phyloP scores from a whole-genome alignment of 2,113 vertebrate species.

The Coptodon bakossiorum region DNA sequence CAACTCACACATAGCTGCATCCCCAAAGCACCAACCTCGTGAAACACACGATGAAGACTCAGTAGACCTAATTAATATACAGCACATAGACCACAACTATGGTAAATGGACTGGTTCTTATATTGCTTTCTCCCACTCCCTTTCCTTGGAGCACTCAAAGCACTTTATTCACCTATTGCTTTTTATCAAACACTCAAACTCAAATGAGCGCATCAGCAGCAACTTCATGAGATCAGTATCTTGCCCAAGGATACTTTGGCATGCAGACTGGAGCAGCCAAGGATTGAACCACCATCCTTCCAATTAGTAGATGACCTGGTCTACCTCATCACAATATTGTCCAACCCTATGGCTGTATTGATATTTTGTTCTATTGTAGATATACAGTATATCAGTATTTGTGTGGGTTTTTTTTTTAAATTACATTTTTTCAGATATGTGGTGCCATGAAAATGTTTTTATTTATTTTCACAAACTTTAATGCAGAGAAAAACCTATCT shows the following conservation, averaged over 20 bases:
- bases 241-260: neutral
- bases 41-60: neutral
- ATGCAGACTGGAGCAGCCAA: neutral
- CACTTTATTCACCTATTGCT: neutral
- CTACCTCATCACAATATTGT: neutral
- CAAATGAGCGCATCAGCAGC: neutral
- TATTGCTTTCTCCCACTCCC: fast-evolving
- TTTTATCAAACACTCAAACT: neutral
- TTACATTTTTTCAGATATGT: neutral
- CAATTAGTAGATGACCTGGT: neutral
- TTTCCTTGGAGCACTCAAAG: neutral
- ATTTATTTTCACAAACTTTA: neutral
- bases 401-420: fast-evolving
- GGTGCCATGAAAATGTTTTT: neutral
- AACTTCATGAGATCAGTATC: neutral
- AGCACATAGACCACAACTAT: neutral
- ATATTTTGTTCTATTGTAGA: neutral
- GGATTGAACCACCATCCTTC: neutral
- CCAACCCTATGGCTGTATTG: neutral
- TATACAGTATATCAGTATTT: neutral
- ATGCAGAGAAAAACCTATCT: neutral
- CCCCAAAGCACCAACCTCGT: neutral
- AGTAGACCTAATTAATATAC: neutral
- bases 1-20: neutral
- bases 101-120: neutral